Percentiles rank a stretch among this genome's conserved stretches.
phyloP scores from a whole-genome alignment of 2,797 vertebrate genomes.

The Decapterus maruadsi region DNA sequence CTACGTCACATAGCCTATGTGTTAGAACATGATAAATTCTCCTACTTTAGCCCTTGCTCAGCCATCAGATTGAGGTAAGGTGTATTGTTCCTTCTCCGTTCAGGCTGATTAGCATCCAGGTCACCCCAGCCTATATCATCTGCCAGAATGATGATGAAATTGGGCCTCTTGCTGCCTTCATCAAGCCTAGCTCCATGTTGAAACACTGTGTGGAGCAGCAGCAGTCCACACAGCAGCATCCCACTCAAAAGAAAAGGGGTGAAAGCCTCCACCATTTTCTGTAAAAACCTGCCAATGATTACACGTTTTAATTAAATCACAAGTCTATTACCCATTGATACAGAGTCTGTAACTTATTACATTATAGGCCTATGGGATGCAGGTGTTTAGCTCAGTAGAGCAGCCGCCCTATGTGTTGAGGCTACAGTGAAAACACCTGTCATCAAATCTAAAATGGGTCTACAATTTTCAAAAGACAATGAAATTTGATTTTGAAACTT shows the following conservation, averaged over 20 bases:
- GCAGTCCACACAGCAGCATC: conserved; percentile 72
- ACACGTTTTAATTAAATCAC: neutral
- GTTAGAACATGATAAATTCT: too few relatives aligned
- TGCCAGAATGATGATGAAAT: conserved; percentile 93
- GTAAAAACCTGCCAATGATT: conserved; percentile 55
- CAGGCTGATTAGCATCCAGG: conserved; percentile 89
- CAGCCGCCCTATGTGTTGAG: too few relatives aligned
- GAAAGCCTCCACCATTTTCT: conserved; percentile 69
- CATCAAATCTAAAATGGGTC: too few relatives aligned
- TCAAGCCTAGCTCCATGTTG: conserved; percentile 21
- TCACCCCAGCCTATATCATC: conserved; percentile 98
- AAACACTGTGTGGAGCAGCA: conserved; percentile 66
- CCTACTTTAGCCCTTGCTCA: conserved; percentile 89
- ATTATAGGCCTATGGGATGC: neutral
- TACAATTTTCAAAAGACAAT: too few relatives aligned
- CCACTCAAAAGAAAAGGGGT: conserved; percentile 58
- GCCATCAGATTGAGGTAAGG: conserved; percentile 90
- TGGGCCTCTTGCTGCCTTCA: conserved; percentile 76
- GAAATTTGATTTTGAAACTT: too few relatives aligned
- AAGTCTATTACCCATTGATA: too few relatives aligned
- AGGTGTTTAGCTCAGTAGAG: too few relatives aligned
- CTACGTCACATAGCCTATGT: too few relatives aligned
- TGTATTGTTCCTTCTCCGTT: conserved; percentile 84
- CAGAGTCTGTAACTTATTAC: neutral
- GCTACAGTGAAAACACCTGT: too few relatives aligned